phyloP scores from a whole-genome alignment of 92 coral and sea anemone genomes.

The Diadumene lineata region DNA sequence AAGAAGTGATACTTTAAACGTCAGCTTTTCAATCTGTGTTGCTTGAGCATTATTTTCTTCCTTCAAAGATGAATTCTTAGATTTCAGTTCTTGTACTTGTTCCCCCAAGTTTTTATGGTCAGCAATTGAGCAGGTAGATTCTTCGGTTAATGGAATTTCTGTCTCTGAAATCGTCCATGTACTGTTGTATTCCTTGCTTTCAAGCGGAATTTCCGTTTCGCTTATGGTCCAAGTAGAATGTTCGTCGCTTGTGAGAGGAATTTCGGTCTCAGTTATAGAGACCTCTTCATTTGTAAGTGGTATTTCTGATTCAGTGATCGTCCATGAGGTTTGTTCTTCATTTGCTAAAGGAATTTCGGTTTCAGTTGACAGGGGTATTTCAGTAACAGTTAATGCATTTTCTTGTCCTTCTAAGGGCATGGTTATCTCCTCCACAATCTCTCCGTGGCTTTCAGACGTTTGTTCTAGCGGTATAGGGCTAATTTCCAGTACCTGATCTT shows the following conservation, averaged over 20 bases:
- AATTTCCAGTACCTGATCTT: background rate
- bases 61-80: conserved; percentile 21
- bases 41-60: no score
- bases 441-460: no score
- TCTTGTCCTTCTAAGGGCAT: no score
- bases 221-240: background rate
- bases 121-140: background rate
- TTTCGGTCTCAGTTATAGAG: no score
- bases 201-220: background rate
- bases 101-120: background rate
- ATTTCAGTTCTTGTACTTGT: no score
- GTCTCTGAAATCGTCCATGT: background rate
- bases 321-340: background rate
- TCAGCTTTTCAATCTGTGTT: background rate
- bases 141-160: background rate
- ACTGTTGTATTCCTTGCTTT: background rate
- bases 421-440: no score
- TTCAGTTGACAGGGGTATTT: no score
- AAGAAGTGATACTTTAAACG: background rate
- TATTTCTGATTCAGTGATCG: background rate
- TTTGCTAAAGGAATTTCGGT: no score
- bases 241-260: no score
- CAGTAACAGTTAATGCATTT: no score
- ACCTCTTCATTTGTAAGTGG: background rate
- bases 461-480: no score